Percentiles rank a stretch among this genome's conserved stretches.
Evolutionary conservation across 2,888 invertebrate genomes (phyloP).

Genomic region (Hydroisotoma schaefferi): DNA sequence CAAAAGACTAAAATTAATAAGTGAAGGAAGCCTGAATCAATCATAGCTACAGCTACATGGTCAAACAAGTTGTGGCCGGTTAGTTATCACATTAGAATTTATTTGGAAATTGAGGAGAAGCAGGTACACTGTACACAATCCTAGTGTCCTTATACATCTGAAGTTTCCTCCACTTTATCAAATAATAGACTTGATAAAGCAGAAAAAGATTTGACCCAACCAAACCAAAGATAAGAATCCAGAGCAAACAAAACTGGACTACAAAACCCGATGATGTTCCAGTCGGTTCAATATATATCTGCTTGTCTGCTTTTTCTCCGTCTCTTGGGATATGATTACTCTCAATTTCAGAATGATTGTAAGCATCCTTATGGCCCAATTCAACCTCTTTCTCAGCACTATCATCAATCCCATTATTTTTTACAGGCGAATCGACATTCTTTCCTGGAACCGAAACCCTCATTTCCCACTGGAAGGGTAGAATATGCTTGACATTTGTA

Average conservation of each 20-base stretch:
- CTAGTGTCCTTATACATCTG: conserved; percentile 39
- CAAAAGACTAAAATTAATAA: too few relatives aligned
- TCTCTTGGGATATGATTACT: background rate
- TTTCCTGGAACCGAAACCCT: background rate
- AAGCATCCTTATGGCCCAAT: background rate
- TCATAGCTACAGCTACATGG: too few relatives aligned
- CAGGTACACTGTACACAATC: conserved; percentile 35
- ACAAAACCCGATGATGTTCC: conserved; percentile 17
- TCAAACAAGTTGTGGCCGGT: too few relatives aligned
- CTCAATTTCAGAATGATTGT: background rate
- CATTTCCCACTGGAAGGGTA: conserved; percentile 37
- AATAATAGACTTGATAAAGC: conserved; percentile 26
- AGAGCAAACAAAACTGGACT: conserved; percentile 31
- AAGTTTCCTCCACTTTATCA: conserved; percentile 32
- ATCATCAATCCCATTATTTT: background rate
- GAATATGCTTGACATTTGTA: conserved; percentile 21
- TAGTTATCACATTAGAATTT: conserved; percentile 31
- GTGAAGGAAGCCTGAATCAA: too few relatives aligned
- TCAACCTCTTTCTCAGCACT: background rate
- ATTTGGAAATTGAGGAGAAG: conserved; percentile 35
- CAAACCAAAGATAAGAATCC: conserved; percentile 28
- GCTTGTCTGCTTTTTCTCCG: conserved; percentile 1
- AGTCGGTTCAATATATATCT: background rate
- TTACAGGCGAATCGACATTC: too few relatives aligned
- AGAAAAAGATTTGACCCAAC: conserved; percentile 7